Evolutionary conservation across 1,140 invertebrate species (phyloP).

Genomic region (Megathymus violae): DNA sequence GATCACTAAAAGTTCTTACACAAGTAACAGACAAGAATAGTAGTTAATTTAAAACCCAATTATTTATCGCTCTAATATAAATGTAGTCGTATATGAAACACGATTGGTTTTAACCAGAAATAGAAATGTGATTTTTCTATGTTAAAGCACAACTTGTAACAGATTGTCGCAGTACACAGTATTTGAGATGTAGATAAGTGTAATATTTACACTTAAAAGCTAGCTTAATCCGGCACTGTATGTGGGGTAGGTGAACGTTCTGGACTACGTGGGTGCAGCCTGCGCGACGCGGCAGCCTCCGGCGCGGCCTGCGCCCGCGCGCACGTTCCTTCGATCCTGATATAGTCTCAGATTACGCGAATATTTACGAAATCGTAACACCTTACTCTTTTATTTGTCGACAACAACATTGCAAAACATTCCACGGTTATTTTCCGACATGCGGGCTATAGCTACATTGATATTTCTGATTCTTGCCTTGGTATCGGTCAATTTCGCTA

Average conservation of each 20-base stretch:
- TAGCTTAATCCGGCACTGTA: constrained; percentile 19
- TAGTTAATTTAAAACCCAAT: no score
- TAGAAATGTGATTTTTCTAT: no score
- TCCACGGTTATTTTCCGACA: constrained; percentile 29
- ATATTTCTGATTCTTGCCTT: constrained; percentile 35
- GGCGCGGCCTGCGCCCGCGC: constrained; percentile 64
- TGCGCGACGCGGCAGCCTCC: constrained; percentile 60
- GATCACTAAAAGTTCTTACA: no score
- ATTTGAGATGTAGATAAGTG: background rate
- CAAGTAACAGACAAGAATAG: no score
- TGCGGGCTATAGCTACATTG: constrained; percentile 40
- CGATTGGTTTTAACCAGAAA: no score
- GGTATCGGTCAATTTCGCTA: background rate
- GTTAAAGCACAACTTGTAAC: no score
- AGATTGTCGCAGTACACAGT: no score
- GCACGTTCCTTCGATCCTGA: constrained; percentile 54
- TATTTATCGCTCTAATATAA: no score
- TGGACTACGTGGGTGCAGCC: constrained; percentile 69
- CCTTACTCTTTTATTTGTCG: constrained; percentile 22
- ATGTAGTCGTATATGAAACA: no score
- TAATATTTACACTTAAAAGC: constrained; percentile 1
- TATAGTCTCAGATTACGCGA: constrained; percentile 32
- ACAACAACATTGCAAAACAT: background rate
- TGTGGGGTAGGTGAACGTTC: constrained; percentile 75
- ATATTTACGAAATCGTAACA: constrained; percentile 15